A percentile compares a stretch with the other conserved stretches of the same genome.
Conservation (phyloP, 2,888 invertebrate genomes). For the Xestia xanthographa region DNA sequence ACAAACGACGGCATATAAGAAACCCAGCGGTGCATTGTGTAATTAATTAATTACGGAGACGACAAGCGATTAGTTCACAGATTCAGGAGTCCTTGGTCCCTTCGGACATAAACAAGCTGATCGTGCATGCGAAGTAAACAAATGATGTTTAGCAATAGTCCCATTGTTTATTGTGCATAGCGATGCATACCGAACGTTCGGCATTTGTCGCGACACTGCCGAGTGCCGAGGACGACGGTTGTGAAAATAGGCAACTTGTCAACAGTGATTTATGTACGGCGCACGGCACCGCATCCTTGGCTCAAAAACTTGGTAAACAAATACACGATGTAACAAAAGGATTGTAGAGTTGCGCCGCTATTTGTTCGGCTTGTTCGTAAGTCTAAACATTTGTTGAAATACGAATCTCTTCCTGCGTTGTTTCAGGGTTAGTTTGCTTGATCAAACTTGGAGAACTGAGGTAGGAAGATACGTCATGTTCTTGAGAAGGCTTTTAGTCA, state of each 20-base stretch:
- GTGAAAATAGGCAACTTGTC: constrained; percentile 77
- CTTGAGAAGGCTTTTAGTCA: constrained; percentile 14
- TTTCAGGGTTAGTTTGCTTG: constrained; percentile 50
- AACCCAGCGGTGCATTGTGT: constrained; percentile 59
- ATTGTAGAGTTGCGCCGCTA: constrained; percentile 63
- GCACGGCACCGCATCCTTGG: constrained; percentile 73
- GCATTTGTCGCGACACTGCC: constrained; percentile 65
- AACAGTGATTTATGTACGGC: constrained; percentile 73
- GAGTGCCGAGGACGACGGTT: constrained; percentile 72
- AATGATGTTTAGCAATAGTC: constrained; percentile 75
- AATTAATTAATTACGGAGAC: constrained; percentile 66
- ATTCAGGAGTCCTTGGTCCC: constrained; percentile 74
- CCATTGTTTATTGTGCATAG: constrained; percentile 81
- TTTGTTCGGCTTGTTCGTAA: constrained; percentile 67
- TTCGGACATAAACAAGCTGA: constrained; percentile 77
- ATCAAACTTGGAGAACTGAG: constrained; percentile 39
- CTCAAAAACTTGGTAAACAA: constrained; percentile 72
- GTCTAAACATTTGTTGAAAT: constrained; percentile 66
- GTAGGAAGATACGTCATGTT: constrained; percentile 19
- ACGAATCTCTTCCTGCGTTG: constrained; percentile 42
- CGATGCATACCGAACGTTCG: constrained; percentile 67
- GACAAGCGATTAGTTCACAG: constrained; percentile 64
- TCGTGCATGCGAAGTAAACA: constrained; percentile 75
- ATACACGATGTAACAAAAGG: constrained; percentile 67
- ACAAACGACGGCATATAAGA: constrained; percentile 60